Conservation (phyloP, 1,140 invertebrate genomes). For the Euwallacea fornicatus region DNA sequence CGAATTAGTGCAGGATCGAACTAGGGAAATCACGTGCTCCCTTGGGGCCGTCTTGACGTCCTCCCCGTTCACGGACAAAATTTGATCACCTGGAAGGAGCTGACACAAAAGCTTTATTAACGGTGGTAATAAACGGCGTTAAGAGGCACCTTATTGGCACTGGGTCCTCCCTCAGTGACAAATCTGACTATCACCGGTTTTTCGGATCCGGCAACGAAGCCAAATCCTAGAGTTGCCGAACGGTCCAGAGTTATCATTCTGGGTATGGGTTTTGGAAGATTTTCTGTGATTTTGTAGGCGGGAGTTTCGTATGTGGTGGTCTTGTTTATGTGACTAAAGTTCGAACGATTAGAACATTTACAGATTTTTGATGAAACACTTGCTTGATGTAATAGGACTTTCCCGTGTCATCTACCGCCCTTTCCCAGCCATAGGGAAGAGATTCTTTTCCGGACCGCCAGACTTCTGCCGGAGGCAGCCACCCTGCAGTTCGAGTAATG, state of each 20-base stretch:
- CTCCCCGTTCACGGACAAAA: slow-evolving; percentile 85
- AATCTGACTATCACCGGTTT: slow-evolving; percentile 87
- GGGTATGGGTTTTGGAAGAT: slow-evolving; percentile 72
- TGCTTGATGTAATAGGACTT: slow-evolving; percentile 89
- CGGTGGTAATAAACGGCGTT: neutral
- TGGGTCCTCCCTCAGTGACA: slow-evolving; percentile 84
- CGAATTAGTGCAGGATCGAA: slow-evolving; percentile 75
- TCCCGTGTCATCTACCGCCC: slow-evolving; percentile 75
- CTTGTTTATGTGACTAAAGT: slow-evolving; percentile 83
- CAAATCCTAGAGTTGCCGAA: slow-evolving; percentile 80
- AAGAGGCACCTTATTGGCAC: slow-evolving; percentile 70
- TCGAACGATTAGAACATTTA: slow-evolving; percentile 10
- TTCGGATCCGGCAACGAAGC: slow-evolving; percentile 91
- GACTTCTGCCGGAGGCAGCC: slow-evolving; percentile 81
- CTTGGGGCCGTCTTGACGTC: slow-evolving; percentile 82
- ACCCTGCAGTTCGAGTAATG: slow-evolving; percentile 75
- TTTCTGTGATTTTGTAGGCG: slow-evolving; percentile 54
- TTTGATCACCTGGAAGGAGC: slow-evolving; percentile 87
- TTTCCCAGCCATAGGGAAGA: slow-evolving; percentile 88
- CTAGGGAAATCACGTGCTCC: slow-evolving; percentile 87
- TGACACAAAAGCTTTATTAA: slow-evolving; percentile 45
- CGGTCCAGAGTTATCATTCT: slow-evolving; percentile 71
- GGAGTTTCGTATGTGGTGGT: slow-evolving; percentile 85
- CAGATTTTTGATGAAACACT: slow-evolving; percentile 49
- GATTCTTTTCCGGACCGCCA: slow-evolving; percentile 64